Evolutionary conservation across 2,888 invertebrate genomes (phyloP).

Genomic region (Dendrolimus houi): DNA sequence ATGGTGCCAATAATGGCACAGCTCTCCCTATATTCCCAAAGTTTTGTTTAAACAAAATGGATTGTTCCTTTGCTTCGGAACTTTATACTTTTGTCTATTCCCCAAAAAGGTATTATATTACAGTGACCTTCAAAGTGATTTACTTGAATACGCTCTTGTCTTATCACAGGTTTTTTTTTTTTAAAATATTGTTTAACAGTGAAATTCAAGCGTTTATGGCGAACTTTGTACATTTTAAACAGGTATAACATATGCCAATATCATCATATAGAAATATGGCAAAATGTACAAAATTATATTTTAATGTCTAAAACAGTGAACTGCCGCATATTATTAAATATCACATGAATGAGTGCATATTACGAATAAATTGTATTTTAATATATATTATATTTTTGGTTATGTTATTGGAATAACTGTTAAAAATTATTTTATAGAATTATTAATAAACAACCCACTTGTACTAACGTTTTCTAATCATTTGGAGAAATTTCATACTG

Average conservation of each 20-base stretch:
- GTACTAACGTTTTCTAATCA: background rate
- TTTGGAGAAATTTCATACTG: background rate
- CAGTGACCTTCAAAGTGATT: conserved; percentile 17
- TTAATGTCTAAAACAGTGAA: conserved; percentile 23
- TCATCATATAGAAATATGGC: no score
- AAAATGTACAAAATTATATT: no score
- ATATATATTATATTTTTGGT: background rate
- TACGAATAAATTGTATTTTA: conserved; percentile 28
- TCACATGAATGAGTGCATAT: conserved; percentile 67
- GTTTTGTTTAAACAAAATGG: no score
- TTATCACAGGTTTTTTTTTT: conserved; percentile 51
- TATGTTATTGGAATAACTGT: background rate
- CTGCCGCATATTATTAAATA: conserved; percentile 45
- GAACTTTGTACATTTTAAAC: background rate
- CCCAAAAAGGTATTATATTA: conserved; percentile 9
- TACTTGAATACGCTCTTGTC: conserved; percentile 27
- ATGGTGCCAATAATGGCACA: no score
- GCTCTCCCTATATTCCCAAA: no score
- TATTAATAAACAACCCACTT: background rate
- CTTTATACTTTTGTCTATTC: conserved; percentile 4
- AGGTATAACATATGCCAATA: conserved; percentile 12
- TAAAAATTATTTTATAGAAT: background rate
- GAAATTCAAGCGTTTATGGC: background rate
- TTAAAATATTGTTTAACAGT: conserved; percentile 14
- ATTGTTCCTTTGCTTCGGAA: no score